Evolutionary conservation across 1,140 invertebrate genomes (phyloP).

Genomic region (Bathynomus jamesi): DNA sequence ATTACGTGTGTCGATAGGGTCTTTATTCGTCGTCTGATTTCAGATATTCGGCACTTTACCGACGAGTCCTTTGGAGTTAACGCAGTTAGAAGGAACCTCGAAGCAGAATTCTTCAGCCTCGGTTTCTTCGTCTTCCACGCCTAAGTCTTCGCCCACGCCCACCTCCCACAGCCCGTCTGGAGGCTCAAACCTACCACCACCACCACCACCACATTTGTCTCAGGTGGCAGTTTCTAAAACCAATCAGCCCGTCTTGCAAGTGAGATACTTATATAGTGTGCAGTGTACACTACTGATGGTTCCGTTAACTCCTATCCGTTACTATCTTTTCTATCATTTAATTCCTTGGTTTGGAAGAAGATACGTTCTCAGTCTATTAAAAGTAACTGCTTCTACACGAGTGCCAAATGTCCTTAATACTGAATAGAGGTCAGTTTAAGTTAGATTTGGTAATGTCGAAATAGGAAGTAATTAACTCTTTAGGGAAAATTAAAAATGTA

Average conservation of each 20-base stretch:
- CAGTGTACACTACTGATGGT: neutral
- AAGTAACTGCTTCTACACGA: too few species aligned
- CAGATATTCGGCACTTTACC: slow-evolving; percentile 48
- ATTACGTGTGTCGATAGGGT: too few species aligned
- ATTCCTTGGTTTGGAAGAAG: too few species aligned
- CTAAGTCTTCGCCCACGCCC: neutral
- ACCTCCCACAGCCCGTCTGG: neutral
- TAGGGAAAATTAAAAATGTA: too few species aligned
- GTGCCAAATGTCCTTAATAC: too few species aligned
- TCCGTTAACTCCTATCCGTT: neutral
- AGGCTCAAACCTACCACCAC: slow-evolving; percentile 2
- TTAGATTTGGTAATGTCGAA: too few species aligned
- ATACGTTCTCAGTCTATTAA: too few species aligned
- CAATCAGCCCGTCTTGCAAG: slow-evolving; percentile 24
- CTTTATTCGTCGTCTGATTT: too few species aligned
- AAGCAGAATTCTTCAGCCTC: neutral
- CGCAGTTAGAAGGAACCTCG: slow-evolving; percentile 4
- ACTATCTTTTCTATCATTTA: neutral
- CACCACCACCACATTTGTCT: slow-evolving; percentile 3
- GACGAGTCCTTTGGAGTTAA: slow-evolving; percentile 29
- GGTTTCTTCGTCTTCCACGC: neutral
- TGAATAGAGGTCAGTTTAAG: too few species aligned
- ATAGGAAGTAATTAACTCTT: too few species aligned
- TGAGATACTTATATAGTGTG: neutral
- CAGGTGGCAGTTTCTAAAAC: slow-evolving; percentile 3